Conservation (phyloP, 2,113 vertebrate species). For the Microcebus murinus region DNA sequence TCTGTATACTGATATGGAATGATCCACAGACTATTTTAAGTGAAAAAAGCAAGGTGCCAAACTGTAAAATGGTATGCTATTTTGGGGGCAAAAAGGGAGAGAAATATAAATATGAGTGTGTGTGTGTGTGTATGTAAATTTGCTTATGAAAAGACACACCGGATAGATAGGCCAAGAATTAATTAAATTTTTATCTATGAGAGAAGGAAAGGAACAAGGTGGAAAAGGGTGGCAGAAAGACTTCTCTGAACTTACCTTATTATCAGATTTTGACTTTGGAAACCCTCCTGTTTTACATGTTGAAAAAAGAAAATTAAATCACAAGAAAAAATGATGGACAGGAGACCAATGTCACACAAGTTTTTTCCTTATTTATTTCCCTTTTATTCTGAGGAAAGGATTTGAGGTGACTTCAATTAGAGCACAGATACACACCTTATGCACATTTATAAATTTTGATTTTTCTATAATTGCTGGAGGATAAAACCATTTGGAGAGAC, state of each 20-base stretch:
- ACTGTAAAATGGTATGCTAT: not conserved
- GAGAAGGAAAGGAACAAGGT: not conserved
- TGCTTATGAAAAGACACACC: not conserved
- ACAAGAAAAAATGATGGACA: not conserved
- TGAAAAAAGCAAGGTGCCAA: not conserved
- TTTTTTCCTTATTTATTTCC: not conserved
- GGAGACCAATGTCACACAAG: not conserved
- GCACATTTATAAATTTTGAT: not conserved
- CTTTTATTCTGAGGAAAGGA: not conserved
- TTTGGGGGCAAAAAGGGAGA: not conserved
- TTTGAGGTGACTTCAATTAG: conserved; percentile 10
- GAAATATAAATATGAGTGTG: not conserved
- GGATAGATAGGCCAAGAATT: not conserved
- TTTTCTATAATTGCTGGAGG: conserved; percentile 1
- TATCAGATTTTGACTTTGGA: conserved; percentile 13
- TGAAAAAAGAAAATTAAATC: not conserved
- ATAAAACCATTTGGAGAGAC: not conserved
- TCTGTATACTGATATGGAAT: not conserved
- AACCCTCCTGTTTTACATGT: not conserved
- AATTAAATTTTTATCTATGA: not conserved
- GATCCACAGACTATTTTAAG: not conserved
- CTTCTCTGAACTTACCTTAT: not conserved
- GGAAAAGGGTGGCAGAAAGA: not conserved
- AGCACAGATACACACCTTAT: not conserved
- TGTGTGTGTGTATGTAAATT: not conserved